Evolutionary conservation across 37 sponge, comb jelly and placozoan species (phyloP), one percentile per base, ranked within the genome.

Genomic region (Aplysina aerophoba): DNA sequence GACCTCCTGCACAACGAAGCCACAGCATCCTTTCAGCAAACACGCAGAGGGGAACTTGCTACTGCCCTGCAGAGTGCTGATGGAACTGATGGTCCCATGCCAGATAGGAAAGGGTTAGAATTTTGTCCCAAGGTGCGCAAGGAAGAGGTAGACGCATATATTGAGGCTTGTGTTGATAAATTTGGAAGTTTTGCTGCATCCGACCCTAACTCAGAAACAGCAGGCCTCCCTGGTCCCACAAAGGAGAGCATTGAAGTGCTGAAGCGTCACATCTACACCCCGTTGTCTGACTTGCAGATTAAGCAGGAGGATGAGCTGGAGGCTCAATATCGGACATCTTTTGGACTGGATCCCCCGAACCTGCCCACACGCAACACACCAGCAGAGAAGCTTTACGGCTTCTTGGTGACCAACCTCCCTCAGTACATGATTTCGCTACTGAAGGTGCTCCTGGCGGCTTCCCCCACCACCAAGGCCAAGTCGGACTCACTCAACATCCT

Each of bases 351-450:
- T 0, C 62, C 50, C 19, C 28, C 55, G 0, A 30, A 75, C n/a
- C 56, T 85, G 35, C 81, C 89, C 17, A 77, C 69, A 50, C 20
- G 88, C 15, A 80, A 86, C 63, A 86, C 73, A 62, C 83, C 62
- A 0, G 79, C 95, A 8, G 99, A 98, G 71, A 73, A 41, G 20
- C 87, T 98, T 25, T 98, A 96, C 81, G 21, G 79, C 22, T 79
- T 74, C 31, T 86, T 98, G 75, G 81, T 98, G 22, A 94, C 96
- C n/a, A 92, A 94, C 82, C 90, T 96, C 27, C 92, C 94, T 4
- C 97, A 96, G 87, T 96, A 94, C 90, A 94, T 96, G 94, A 96
- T 96, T n/a, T 95, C 97, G 14, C 85, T 96, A 34, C 83, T 96
- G 50, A 96, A 97, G 80, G 90, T 97, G 21, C 85, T 98, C 36